A percentile compares a stretch with the other conserved stretches of the same genome.
Conservation (phyloP, 2,113 vertebrate species). For the Alosa alosa region DNA sequence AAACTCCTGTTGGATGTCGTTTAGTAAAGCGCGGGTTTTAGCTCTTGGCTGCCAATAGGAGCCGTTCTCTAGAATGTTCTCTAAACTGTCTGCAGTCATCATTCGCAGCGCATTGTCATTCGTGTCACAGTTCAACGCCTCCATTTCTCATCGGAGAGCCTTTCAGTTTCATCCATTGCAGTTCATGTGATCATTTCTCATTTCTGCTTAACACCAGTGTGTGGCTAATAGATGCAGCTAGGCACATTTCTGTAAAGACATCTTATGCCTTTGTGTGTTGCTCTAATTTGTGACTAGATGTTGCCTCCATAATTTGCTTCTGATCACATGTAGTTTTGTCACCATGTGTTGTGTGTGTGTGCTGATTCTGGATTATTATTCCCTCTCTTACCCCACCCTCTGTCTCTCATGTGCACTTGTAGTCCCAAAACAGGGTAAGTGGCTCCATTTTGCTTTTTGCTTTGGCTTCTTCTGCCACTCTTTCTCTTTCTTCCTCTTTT, state of each 20-base stretch:
- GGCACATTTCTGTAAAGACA: not conserved
- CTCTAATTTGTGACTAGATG: conserved; percentile 15
- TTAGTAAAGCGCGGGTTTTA: not conserved
- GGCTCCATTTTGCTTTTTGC: conserved; percentile 55
- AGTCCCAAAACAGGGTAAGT: conserved; percentile 90
- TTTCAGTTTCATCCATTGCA: not conserved
- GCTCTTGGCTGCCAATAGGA: not conserved
- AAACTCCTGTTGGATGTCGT: not conserved
- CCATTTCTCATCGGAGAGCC: not conserved
- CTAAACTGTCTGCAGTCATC: not conserved
- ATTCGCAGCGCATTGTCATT: not conserved
- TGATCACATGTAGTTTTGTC: conserved; percentile 56
- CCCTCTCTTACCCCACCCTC: conserved; percentile 59
- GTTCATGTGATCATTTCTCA: not conserved
- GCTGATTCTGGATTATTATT: conserved; percentile 30
- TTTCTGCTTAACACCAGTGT: conserved; percentile 12
- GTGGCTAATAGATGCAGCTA: not conserved
- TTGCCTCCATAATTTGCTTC: conserved; percentile 22
- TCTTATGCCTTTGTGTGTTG: not conserved
- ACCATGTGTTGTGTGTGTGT: conserved; percentile 54
- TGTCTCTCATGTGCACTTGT: conserved; percentile 69
- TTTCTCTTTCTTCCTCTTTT: not conserved
- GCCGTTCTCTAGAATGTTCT: not conserved
- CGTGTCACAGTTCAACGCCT: not conserved
- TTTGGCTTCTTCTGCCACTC: conserved; percentile 44